These are phyloP conservation scores for Callochromis pleurospilus DNA, from an alignment of 2,113 vertebrate species.

Conservation along the genomic window DNA sequence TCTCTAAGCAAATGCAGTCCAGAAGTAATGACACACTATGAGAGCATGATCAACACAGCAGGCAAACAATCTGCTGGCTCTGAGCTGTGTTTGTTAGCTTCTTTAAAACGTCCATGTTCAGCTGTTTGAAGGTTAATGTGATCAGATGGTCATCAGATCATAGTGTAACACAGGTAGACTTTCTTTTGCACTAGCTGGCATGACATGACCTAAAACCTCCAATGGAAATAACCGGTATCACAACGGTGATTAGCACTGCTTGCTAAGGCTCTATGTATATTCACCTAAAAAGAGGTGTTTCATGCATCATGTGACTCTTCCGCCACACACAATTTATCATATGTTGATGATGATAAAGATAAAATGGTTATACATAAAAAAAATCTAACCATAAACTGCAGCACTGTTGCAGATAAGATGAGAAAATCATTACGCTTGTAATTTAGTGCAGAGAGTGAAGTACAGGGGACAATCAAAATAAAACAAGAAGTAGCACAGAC, in stretches of 20 bases:
- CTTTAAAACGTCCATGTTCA: not conserved
- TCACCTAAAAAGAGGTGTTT: not conserved
- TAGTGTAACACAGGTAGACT: not conserved
- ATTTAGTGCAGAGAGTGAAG: not conserved
- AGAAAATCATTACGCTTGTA: not conserved
- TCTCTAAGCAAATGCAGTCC: not conserved
- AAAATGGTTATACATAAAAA: not conserved
- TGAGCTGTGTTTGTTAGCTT: not conserved
- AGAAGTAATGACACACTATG: conserved; percentile 8
- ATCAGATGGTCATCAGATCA: not conserved
- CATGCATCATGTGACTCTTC: not conserved
- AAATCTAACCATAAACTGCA: not conserved
- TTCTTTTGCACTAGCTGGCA: not conserved
- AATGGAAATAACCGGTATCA: not conserved
- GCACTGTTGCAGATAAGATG: not conserved
- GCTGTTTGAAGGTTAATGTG: not conserved
- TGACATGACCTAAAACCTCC: not conserved
- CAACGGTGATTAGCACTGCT: not conserved
- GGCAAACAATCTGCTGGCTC: not conserved
- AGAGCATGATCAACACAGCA: not conserved
- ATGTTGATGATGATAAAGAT: not conserved
- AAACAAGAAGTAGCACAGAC: not conserved
- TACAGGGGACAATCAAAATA: not conserved
- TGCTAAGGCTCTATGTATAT: not conserved
- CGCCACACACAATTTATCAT: not conserved